Base-by-base conservation (phyloP, 1,140 invertebrate species). In the Planococcus citri region DNA sequence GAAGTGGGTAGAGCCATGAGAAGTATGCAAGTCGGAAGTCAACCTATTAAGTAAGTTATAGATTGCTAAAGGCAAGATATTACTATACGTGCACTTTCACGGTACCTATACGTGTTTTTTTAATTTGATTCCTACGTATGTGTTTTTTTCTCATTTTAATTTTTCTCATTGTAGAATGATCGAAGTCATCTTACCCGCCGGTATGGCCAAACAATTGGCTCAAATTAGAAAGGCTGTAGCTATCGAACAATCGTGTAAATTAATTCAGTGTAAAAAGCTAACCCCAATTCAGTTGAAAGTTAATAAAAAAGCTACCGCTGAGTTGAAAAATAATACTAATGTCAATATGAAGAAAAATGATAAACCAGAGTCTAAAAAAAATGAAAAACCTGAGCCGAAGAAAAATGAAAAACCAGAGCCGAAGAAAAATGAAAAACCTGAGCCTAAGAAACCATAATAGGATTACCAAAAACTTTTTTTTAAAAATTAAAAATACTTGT, bases 1-100 rank as follows among this genome's bases (percentile, higher is more conserved):
- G 75, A 76, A 29, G 72, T 75, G 1, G 76, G 76, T 10, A 60
- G 72, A 21, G 72, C 73, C 1, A 69, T 74, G 29, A 72, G 74
- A 12, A 71, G 67, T 24, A 71, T 75, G 72, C 67, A 71, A 22
- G 51, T 75, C 17, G 73, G 72, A 20, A 72, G 64, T 29, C 74
- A 74, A 69, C 72, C 75, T 6, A 71, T 75, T 69, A 75, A 72
- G 72, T 75, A 72, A 74, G 22, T 25, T 4, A 1, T n/a, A 17
- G 8, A n/a, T 27, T n/a, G 4, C 29, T 33, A 17, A 38, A 37
- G 14, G 27, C 3, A 1, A 29, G 24, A 17, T 37, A 21, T 20
- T 58, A 41, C 37, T 60, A 12, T 70, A 21, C 24, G 24, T 33
- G 22, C 8, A n/a, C 33, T 33, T 17, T 22, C 29, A 27, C 33